phyloP scores from a whole-genome alignment of 2,888 invertebrate genomes.

The Sinodicranocentrus sp. region DNA sequence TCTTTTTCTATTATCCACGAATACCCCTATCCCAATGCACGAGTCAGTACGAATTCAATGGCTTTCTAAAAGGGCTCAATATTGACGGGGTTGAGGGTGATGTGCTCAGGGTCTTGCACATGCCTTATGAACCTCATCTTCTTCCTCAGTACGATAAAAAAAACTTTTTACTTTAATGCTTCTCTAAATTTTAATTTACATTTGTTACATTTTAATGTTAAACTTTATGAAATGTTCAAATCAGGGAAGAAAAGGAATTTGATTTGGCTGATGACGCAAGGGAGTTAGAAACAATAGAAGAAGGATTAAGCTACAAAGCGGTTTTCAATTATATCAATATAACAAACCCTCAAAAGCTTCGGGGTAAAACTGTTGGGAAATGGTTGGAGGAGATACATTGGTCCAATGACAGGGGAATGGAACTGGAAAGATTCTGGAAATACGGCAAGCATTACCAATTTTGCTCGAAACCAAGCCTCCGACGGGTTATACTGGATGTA shows the following conservation, averaged over 20 bases:
- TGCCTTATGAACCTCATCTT: conserved; percentile 70
- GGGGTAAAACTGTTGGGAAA: conserved; percentile 50
- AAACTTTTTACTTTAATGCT: background rate
- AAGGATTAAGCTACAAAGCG: conserved; percentile 17
- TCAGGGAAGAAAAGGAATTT: conserved; percentile 14
- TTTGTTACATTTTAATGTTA: background rate
- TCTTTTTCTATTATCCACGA: conserved; percentile 90
- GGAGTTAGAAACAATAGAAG: conserved; percentile 20
- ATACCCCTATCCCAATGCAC: conserved; percentile 89
- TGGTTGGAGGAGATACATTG: conserved; percentile 22
- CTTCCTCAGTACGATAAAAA: conserved; percentile 22
- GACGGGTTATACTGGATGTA: conserved; percentile 19
- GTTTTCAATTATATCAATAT: conserved; percentile 63
- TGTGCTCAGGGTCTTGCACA: conserved; percentile 61
- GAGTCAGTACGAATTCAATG: conserved; percentile 90
- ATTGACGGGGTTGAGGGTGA: conserved; percentile 81
- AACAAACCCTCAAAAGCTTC: conserved; percentile 13
- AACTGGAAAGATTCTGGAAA: conserved; percentile 51
- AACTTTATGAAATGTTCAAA: conserved; percentile 7
- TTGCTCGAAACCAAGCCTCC: conserved; percentile 48
- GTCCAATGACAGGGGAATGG: conserved; percentile 41
- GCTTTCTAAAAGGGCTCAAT: conserved; percentile 90
- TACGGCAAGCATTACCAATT: conserved; percentile 67
- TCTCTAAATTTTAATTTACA: background rate
- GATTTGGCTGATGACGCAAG: conserved; percentile 21